Evolutionary conservation across 2,797 vertebrate species (phyloP), one percentile per base, ranked within the genome.

Genomic region (Oryzias sinensis): DNA sequence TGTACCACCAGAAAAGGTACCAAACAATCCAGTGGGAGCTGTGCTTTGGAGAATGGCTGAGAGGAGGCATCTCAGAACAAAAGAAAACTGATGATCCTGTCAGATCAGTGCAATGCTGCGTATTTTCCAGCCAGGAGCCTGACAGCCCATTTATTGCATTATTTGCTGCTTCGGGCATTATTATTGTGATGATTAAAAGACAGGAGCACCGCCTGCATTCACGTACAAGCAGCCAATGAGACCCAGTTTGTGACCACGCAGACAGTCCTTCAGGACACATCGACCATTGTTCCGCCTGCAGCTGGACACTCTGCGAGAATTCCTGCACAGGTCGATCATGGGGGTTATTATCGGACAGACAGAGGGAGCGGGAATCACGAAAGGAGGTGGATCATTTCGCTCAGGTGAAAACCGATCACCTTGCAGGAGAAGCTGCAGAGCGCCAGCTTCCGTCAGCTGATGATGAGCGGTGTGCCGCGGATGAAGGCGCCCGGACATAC

Each of bases 41-140:
- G 51, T 37, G 62, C 55, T 72, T 62, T 49, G 58, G 62, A 52
- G 65, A 66, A 71, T 80, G 62, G 62, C 65, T 63, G 59, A 75
- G 43, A 67, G 63, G 65, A 58, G 72, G 68, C 61, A 59, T 76
- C 29, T 64, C 76, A 70, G 85, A 88, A 87, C 87, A 88, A 88
- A 88, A 86, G 82, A 84, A 84, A 72, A 59, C 16, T 37, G 70
- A 62, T 11, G 33, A 37, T 37, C 33, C 33, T 13, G 33, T 27
- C 27, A 27, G 27, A 5, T 27, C 27, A 6, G 76, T 70, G 68
- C 55, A 79, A 53, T 45, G 80, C 33, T 64, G 60, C 44, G n/a
- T 29, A 24, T 33, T 14, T 58, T 45, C 54, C 65, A 71, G 70
- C 53, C 72, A 63, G 49, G 57, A 76, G 66, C 68, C 81, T 77